A percentile compares a stretch with the other conserved stretches of the same genome.
These are phyloP conservation scores for Ammospiza nelsoni DNA, from an alignment of 2,113 vertebrate species.

Conservation along the genomic window DNA sequence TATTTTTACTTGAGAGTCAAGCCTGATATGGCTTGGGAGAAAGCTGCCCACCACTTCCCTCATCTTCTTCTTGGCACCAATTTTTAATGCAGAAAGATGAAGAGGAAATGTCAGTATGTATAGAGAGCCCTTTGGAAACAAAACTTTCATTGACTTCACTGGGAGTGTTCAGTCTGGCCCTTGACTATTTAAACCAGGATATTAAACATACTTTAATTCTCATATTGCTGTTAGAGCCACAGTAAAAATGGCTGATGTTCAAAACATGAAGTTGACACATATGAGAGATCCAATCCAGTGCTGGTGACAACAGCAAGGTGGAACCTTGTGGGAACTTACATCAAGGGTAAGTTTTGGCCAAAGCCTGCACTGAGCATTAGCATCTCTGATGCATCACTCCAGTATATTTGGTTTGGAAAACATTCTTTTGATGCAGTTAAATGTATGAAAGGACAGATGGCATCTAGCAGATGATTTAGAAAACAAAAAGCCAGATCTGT, in stretches of 20 bases:
- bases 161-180: not conserved
- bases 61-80: not conserved
- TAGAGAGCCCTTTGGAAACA: not conserved
- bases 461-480: not conserved
- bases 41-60: not conserved
- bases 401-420: not conserved
- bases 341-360: not conserved
- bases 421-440: not conserved
- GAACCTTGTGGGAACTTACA: not conserved
- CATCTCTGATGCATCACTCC: not conserved
- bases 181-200: not conserved
- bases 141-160: not conserved
- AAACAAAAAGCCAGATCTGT: not conserved
- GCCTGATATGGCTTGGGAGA: not conserved
- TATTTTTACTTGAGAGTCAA: not conserved
- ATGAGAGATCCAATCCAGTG: not conserved
- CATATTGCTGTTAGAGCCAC: not conserved
- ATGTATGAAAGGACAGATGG: not conserved
- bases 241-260: not conserved
- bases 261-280: not conserved
- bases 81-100: not conserved
- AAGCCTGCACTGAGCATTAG: not conserved
- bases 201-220: not conserved
- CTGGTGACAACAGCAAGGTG: not conserved
- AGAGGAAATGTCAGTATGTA: not conserved